Conservation (phyloP, 2,888 invertebrate species). For the Parnassius orleans region DNA sequence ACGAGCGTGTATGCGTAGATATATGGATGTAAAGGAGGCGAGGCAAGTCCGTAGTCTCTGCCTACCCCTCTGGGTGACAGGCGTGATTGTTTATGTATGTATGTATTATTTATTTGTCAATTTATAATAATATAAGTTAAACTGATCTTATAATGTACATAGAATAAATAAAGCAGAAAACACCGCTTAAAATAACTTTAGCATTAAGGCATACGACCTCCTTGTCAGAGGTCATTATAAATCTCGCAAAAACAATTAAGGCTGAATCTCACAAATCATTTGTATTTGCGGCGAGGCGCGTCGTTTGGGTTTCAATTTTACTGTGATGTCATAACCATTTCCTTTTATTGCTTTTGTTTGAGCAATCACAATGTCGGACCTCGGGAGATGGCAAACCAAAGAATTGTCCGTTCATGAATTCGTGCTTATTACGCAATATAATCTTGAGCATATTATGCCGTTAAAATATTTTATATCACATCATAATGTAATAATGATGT, state of each 20-base stretch:
- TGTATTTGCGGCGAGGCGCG: conserved; percentile 17
- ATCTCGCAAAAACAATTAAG: conserved; percentile 18
- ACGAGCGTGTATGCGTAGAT: too few species aligned
- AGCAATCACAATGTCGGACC: conserved; percentile 16
- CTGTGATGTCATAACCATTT: conserved; percentile 19
- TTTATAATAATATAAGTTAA: too few species aligned
- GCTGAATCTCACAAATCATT: conserved; percentile 16
- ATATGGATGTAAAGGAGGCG: too few species aligned
- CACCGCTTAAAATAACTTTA: too few species aligned
- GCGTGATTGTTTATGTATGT: too few species aligned
- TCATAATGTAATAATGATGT: not conserved
- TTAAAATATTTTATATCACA: not conserved
- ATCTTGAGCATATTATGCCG: not conserved
- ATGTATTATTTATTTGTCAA: too few species aligned
- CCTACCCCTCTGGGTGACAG: too few species aligned
- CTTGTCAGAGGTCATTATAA: conserved; percentile 7
- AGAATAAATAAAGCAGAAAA: too few species aligned
- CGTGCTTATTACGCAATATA: conserved; percentile 10
- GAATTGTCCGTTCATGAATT: conserved; percentile 19
- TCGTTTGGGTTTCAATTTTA: conserved; percentile 21
- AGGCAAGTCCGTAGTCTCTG: too few species aligned
- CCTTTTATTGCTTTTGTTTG: conserved; percentile 22
- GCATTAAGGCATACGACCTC: not conserved
- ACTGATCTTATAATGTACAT: too few species aligned
- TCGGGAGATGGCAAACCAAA: conserved; percentile 15